These are phyloP conservation scores for Hemicrepidius hirtus DNA, from an alignment of 2,888 invertebrate species.

Conservation along the genomic window DNA sequence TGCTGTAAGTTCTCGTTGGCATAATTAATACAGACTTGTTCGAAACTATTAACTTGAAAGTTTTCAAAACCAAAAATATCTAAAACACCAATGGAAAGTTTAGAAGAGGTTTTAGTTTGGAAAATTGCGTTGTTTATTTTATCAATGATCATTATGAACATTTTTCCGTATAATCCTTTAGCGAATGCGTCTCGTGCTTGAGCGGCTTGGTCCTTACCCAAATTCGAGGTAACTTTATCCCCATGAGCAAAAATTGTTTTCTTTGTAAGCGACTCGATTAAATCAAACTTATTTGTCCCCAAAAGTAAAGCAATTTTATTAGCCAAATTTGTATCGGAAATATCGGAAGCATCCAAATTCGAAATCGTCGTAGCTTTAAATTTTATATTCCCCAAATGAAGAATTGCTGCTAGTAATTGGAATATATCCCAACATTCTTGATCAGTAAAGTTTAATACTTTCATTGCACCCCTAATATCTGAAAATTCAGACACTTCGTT, in stretches of 20 bases:
- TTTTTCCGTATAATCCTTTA: conserved; percentile 92
- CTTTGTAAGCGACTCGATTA: conserved; percentile 88
- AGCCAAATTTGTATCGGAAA: conserved; percentile 81
- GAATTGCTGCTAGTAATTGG: conserved; percentile 87
- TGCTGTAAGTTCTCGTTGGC: conserved; percentile 98
- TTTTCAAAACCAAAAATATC: conserved; percentile 99
- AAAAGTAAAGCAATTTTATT: conserved; percentile 83
- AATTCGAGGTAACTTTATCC: conserved; percentile 84
- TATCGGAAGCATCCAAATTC: conserved; percentile 92
- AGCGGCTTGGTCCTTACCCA: conserved; percentile 84
- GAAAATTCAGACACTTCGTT: conserved; percentile 91
- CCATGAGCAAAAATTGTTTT: conserved; percentile 91
- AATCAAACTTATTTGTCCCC: conserved; percentile 80
- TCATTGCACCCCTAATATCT: conserved; percentile 93
- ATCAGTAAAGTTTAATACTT: conserved; percentile 90
- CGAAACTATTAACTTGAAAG: conserved; percentile 93
- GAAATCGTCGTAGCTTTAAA: conserved; percentile 83
- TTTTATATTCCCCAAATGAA: conserved; percentile 94
- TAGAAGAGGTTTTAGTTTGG: conserved; percentile 77
- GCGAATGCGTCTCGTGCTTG: conserved; percentile 95
- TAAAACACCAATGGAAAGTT: conserved; percentile 90
- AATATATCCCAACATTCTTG: conserved; percentile 90
- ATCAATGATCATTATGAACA: conserved; percentile 92
- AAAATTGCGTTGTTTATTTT: conserved; percentile 92
- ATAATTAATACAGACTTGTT: conserved; percentile 97